phyloP scores from a whole-genome alignment of 2,888 invertebrate species.

The Epinotia demarniana region DNA sequence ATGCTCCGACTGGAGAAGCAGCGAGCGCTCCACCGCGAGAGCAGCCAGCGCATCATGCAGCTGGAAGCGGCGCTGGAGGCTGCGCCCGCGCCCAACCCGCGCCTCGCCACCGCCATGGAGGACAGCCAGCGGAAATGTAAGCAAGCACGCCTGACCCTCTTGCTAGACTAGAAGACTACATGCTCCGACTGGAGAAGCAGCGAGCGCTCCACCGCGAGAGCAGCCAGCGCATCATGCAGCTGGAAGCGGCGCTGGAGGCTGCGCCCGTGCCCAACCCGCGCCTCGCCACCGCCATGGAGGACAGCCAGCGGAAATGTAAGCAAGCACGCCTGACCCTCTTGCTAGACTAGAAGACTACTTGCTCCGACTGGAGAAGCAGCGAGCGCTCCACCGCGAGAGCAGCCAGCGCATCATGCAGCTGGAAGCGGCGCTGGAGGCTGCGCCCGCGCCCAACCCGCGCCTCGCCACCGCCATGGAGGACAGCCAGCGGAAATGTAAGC shows the following conservation, averaged over 20 bases:
- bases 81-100: too few relatives aligned
- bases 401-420: too few relatives aligned
- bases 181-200: neutral
- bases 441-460: too few relatives aligned
- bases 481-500: too few relatives aligned
- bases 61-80: conserved; percentile 63
- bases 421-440: too few relatives aligned
- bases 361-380: too few relatives aligned
- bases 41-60: conserved; percentile 63
- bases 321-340: conserved; percentile 45
- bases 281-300: conserved; percentile 72
- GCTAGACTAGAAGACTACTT: neutral
- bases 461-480: too few relatives aligned
- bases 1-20: neutral
- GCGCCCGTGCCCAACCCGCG: conserved; percentile 65
- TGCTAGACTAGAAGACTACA: neutral
- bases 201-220: conserved; percentile 86
- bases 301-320: conserved; percentile 77
- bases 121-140: too few relatives aligned
- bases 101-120: too few relatives aligned
- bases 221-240: conserved; percentile 92
- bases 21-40: conserved; percentile 68
- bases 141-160: conserved; percentile 44
- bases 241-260: conserved; percentile 89
- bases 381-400: too few relatives aligned